Percentiles rank a stretch among this genome's conserved stretches.
phyloP scores from a whole-genome alignment of 2,113 vertebrate species.

The Piaya cayana region DNA sequence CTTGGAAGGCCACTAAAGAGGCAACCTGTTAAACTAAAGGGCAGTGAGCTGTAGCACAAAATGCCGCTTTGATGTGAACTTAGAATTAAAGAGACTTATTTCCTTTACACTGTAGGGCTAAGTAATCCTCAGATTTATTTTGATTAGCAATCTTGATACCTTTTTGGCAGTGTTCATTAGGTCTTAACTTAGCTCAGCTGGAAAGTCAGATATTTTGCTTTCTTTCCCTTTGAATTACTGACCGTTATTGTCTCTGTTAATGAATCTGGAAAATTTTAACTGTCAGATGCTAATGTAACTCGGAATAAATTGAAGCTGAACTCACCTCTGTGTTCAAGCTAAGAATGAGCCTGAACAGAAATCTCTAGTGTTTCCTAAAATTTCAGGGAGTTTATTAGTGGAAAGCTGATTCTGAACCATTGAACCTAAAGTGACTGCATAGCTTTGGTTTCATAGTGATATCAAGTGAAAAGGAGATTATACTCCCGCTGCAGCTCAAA shows the following conservation, averaged over 20 bases:
- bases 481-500: neutral
- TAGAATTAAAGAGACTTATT: neutral
- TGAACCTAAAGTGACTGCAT: slow-evolving; percentile 4
- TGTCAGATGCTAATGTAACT: slow-evolving; percentile 44
- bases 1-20: neutral
- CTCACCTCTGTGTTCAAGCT: neutral
- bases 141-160: slow-evolving; percentile 65
- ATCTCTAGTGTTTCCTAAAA: slow-evolving; percentile 36
- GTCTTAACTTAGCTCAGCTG: slow-evolving; percentile 2
- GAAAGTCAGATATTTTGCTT: slow-evolving; percentile 53
- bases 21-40: neutral
- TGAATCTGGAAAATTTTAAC: slow-evolving; percentile 67
- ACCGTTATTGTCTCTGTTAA: slow-evolving; percentile 50
- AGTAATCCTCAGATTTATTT: slow-evolving; percentile 65
- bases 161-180: slow-evolving; percentile 69
- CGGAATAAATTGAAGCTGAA: slow-evolving; percentile 36
- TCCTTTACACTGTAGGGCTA: slow-evolving; percentile 10
- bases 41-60: neutral
- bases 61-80: neutral
- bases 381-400: slow-evolving; percentile 17
- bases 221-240: slow-evolving; percentile 48
- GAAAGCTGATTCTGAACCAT: slow-evolving; percentile 45
- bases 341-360: slow-evolving; percentile 56
- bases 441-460: slow-evolving; percentile 10
- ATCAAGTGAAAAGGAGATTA: slow-evolving; percentile 2